A percentile compares a stretch with the other conserved stretches of the same genome.
Conservation (phyloP, 1,140 invertebrate genomes). For the Zaprionus taronus region DNA sequence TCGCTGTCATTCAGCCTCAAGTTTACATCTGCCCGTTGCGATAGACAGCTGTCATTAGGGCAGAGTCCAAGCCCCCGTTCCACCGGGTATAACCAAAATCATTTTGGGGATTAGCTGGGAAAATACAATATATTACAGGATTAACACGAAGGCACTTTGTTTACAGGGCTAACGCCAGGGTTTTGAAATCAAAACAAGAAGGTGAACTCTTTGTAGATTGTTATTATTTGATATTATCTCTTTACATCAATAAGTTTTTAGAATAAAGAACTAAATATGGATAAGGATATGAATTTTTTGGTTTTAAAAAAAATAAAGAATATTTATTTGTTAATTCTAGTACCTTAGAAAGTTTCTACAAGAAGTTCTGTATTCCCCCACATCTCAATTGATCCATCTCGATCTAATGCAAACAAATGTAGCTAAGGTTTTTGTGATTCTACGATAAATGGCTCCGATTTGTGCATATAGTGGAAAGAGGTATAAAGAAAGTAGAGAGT, state of each 20-base stretch:
- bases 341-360: no score
- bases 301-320: no score
- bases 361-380: no score
- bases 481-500: neutral
- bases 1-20: slow-evolving; percentile 62
- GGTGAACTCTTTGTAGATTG: neutral
- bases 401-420: no score
- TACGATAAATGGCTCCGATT: neutral
- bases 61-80: neutral
- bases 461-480: neutral
- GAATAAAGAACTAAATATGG: no score
- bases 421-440: no score
- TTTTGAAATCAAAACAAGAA: slow-evolving; percentile 8
- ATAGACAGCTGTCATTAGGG: slow-evolving; percentile 59
- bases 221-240: neutral
- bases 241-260: no score
- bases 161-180: slow-evolving; percentile 10
- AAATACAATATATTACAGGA: slow-evolving; percentile 46
- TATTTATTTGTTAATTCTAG: no score
- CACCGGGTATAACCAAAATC: neutral
- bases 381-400: no score
- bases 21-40: slow-evolving; percentile 55
- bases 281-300: no score
- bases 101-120: slow-evolving; percentile 25
- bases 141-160: slow-evolving; percentile 17